Conservation (phyloP, 2,888 invertebrate genomes). For the Aradus depressus region DNA sequence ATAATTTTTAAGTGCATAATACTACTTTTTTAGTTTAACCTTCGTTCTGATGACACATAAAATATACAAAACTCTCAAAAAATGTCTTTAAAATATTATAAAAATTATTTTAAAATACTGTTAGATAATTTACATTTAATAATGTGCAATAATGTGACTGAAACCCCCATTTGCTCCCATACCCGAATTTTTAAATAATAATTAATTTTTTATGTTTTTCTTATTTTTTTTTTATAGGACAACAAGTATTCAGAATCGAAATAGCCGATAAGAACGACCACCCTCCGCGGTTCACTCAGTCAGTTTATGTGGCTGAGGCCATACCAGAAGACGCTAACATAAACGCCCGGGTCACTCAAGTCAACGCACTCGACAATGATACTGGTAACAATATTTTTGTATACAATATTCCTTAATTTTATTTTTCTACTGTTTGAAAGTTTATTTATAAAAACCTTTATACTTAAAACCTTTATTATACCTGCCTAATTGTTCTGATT, state of each 20-base stretch:
- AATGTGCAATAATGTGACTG: not conserved
- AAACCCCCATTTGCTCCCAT: too few relatives aligned
- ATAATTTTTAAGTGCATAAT: too few relatives aligned
- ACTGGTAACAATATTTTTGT: conserved; percentile 43
- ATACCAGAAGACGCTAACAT: conserved; percentile 75
- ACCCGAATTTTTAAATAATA: too few relatives aligned
- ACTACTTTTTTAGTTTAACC: too few relatives aligned
- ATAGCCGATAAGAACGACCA: conserved; percentile 97
- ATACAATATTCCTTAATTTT: not conserved
- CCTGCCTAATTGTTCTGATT: not conserved
- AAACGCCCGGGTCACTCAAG: conserved; percentile 72
- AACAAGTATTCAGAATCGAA: conserved; percentile 76
- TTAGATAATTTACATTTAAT: not conserved
- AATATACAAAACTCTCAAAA: too few relatives aligned
- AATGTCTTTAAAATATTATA: too few relatives aligned
- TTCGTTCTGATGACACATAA: too few relatives aligned
- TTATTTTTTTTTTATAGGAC: conserved; percentile 38
- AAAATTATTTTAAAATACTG: not conserved
- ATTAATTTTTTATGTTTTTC: not conserved
- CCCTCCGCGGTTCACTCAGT: conserved; percentile 73
- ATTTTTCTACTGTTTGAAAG: not conserved
- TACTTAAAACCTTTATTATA: not conserved
- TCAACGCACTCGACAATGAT: conserved; percentile 78
- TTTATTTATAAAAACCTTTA: not conserved
- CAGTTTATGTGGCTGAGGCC: conserved; percentile 58